Conservation (phyloP, 2,113 vertebrate genomes). For the Calonectris borealis region DNA sequence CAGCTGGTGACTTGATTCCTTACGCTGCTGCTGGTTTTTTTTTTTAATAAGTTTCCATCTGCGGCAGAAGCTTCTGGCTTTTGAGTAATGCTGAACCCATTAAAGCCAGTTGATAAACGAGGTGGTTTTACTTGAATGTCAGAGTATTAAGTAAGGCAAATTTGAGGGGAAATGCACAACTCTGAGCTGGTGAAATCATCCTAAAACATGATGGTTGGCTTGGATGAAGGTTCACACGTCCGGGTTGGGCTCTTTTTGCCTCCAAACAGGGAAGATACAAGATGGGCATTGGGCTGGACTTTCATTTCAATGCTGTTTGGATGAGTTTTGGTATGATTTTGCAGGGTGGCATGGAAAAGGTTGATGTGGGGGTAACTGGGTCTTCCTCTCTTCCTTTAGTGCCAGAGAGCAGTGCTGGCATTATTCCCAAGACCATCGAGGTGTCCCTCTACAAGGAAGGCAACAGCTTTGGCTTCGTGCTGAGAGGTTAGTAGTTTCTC, state of each 20-base stretch:
- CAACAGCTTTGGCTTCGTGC: slow-evolving; percentile 95
- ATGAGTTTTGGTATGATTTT: neutral
- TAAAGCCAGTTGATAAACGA: slow-evolving; percentile 44
- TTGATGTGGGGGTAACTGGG: neutral
- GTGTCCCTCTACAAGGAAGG: slow-evolving; percentile 94
- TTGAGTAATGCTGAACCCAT: neutral
- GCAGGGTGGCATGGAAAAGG: neutral
- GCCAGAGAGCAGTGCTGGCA: slow-evolving; percentile 83
- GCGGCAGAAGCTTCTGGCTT: slow-evolving; percentile 13
- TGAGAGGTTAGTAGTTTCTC: slow-evolving; percentile 85
- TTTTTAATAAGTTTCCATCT: slow-evolving; percentile 33
- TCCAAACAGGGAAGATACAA: neutral
- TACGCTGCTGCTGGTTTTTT: neutral
- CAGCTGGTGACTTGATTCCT: slow-evolving; percentile 13
- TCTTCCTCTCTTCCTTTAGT: slow-evolving; percentile 69
- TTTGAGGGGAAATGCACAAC: neutral
- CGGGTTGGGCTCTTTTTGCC: neutral
- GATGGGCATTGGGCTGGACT: neutral
- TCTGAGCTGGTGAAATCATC: neutral
- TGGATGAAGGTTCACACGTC: neutral
- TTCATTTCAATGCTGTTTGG: neutral
- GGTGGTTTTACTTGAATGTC: slow-evolving; percentile 41
- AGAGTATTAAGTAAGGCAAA: slow-evolving; percentile 31
- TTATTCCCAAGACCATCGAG: slow-evolving; percentile 91
- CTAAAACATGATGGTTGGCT: neutral